Base-by-base conservation (phyloP, 2,888 invertebrate species). In the Caenorhabditis sp. region DNA sequence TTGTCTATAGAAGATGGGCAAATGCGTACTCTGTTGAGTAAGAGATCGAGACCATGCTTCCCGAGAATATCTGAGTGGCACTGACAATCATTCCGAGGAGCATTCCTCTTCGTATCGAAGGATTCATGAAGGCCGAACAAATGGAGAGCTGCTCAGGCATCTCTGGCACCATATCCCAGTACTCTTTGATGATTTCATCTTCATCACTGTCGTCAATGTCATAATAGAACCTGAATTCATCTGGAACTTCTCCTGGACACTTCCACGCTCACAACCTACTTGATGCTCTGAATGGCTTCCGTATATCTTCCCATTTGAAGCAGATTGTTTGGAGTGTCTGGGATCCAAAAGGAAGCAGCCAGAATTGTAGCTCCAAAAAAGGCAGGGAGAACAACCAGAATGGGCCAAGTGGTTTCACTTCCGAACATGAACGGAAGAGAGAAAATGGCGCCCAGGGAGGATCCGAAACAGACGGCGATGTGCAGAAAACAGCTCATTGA, bases 401-500 rank as follows among this genome's bases (percentile, higher is more conserved):
- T 39, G 15, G 78, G 77, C 87, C 87, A 87, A 0, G 79, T 80
- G 11, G 62, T 45, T 0, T 61, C 59, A 15, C 65, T 66, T 15
- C 87, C 87, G 9, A 87, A 76, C 72, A 87, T 82, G 53, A 81
- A 84, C 9, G 82, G 80, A 8, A 87, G 71, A 5, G 86, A 86
- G 32, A 87, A 70, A 26, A 87, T 68, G 7, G 83, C 87, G n/a
- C 81, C 87, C 2, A 85, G 48, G 2, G 86, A 83, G 2, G 86
- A 79, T 6, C 87, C 87, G 22, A 85, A 78, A 63, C 85, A 85
- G 0, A 87, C 86, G 1, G 84, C 77, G 15, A 87, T 87, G 72
- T 87, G 87, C 15, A 87, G 78, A 41, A 84, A 86, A 48, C 84
- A 84, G 37, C 79, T 76, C 48, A 84, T 73, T 1, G 82, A 79